Evolutionary conservation across 2,797 vertebrate genomes (phyloP), one percentile per base, ranked within the genome.

Genomic region (Notolepis coatsorum): DNA sequence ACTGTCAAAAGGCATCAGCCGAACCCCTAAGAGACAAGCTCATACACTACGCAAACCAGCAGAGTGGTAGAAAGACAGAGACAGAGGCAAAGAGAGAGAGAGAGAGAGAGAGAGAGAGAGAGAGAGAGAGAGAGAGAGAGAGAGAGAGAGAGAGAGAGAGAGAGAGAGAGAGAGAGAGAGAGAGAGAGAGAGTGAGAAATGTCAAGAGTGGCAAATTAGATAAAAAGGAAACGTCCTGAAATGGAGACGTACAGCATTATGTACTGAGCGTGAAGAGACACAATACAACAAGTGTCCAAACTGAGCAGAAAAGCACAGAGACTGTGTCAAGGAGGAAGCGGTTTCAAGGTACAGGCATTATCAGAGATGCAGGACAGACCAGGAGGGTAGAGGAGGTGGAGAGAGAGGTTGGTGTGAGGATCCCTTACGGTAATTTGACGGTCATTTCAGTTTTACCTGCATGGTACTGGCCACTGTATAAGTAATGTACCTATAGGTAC

Each of bases 31-130:
- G 6, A 23, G 45, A 56, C 45, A 51, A 75, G 79, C 62, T 79
- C 65, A 80, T 81, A 65, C 77, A 62, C 73, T 81, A 65, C 77
- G 64, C 73, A 73, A 77, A 64, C 74, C 66, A 67, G 53, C 27
- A 60, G 57, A 68, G 47, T 30, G 51, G 23, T 2, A 2, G 31
- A 37, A 27, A 48, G 17, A n/a, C 6, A 24, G 10, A 30, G 21
- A 46, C 37, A 56, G 15, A 61, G 21, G 48, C 10, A 41, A 25
- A 46, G 17, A 20, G 3, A 25, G 23, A 51, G 20, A 65, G n/a
- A 33, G 25, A 50, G 2, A 2, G 23, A 10, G n/a, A 43, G 38
- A 30, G 5, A 57, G 24, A 52, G 13, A 17, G 55, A 33, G 18
- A 15, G 18, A 47, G 38, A 43, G 23, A 73, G 60, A 76, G 37